Conservation (phyloP, 2,888 invertebrate genomes). For the Meteorus cinctellus region DNA sequence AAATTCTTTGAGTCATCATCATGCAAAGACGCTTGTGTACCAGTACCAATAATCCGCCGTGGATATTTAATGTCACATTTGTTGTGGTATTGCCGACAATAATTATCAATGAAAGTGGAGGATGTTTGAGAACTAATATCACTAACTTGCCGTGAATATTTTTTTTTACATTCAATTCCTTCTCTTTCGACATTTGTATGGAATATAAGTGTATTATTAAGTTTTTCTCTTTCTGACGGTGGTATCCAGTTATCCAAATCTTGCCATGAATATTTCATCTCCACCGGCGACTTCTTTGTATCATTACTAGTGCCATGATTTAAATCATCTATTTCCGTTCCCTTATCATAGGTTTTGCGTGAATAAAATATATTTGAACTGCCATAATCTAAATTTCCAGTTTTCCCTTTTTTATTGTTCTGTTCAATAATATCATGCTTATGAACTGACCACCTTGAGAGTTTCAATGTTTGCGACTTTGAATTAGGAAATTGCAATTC, state of each 20-base stretch:
- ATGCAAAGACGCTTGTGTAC: conserved; percentile 55
- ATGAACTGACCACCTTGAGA: conserved; percentile 11
- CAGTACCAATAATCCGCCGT: conserved; percentile 63
- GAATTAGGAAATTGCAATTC: conserved; percentile 37
- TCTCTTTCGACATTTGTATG: conserved; percentile 12
- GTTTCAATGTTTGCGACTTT: background rate
- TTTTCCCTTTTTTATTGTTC: background rate
- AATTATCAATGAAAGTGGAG: conserved; percentile 47
- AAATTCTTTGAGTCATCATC: conserved; percentile 42
- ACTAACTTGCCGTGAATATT: conserved; percentile 63
- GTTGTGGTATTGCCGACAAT: conserved; percentile 30
- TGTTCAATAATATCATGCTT: background rate
- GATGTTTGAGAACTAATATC: conserved; percentile 60
- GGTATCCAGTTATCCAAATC: conserved; percentile 52
- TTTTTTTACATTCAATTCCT: conserved; percentile 51
- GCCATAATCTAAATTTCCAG: background rate
- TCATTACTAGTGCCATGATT: background rate
- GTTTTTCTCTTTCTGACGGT: conserved; percentile 48
- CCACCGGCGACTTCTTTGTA: background rate
- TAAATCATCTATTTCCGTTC: background rate
- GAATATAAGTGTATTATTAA: conserved; percentile 12
- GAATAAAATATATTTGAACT: background rate
- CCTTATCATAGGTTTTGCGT: background rate
- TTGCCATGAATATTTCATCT: conserved; percentile 54
- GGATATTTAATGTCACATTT: conserved; percentile 60